These are phyloP conservation scores for Rhamphomyia laevipes DNA, from an alignment of 2,888 invertebrate genomes.

Conservation along the genomic window DNA sequence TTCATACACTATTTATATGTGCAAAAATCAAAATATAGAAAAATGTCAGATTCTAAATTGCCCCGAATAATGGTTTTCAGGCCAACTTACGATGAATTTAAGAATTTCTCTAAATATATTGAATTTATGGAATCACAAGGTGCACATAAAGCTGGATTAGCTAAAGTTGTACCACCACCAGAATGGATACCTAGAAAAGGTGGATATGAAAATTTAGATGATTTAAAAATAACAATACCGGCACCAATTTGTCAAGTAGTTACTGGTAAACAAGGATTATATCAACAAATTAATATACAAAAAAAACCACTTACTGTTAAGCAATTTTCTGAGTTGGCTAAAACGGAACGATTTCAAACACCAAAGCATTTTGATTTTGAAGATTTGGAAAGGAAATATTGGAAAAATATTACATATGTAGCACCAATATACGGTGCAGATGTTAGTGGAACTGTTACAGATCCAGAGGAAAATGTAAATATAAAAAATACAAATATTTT, in stretches of 20 bases:
- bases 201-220: conserved; percentile 72
- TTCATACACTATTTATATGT: too few relatives aligned
- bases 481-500: conserved; percentile 2
- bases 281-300: conserved; percentile 94
- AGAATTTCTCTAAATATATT: conserved; percentile 83
- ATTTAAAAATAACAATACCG: conserved; percentile 75
- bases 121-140: conserved; percentile 85
- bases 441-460: conserved; percentile 90
- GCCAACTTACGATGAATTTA: conserved; percentile 95
- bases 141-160: conserved; percentile 89
- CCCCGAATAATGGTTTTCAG: conserved; percentile 53
- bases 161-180: conserved; percentile 90
- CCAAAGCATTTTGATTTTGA: conserved; percentile 77
- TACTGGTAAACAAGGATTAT: conserved; percentile 89
- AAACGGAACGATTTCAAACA: conserved; percentile 61
- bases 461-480: conserved; percentile 64
- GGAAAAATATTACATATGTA: conserved; percentile 95
- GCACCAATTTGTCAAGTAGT: conserved; percentile 93
- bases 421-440: conserved; percentile 98
- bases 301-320: conserved; percentile 82
- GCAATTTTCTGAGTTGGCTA: conserved; percentile 80
- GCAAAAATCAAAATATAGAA: not conserved
- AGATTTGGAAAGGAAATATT: conserved; percentile 89
- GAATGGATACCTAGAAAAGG: conserved; percentile 86
- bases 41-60: conserved; percentile 1